Evolutionary conservation across 1,140 invertebrate species (phyloP), one percentile per base, ranked within the genome.

Genomic region (Nephila pilipes): DNA sequence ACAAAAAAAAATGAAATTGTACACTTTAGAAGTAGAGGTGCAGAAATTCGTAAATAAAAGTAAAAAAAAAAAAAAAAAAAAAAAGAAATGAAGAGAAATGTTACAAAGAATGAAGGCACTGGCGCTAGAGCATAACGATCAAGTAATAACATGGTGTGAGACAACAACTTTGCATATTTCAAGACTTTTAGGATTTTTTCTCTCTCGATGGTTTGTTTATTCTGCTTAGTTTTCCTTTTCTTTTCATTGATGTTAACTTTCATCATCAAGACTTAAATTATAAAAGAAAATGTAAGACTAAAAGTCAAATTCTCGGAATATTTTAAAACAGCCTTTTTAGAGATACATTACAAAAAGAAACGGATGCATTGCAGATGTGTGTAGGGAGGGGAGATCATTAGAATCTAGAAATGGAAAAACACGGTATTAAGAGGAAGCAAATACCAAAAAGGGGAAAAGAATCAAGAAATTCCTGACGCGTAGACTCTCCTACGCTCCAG

Each of bases 341-440:
- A 14, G 46, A 60, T 79, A 29, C 65, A 54, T 75, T 55, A 89
- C 29, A 12, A 12, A 46, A 32, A 29, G 5, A n/a, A 36, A 63
- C 8, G 29, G 29, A 25, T n/a, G 29, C 14, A 75, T 36, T 75
- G 32, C 65, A 75, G 4, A 32, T 75, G 65, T 29, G 32, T 32
- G 32, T n/a, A 29, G 32, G 65, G 14, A n/a, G 32, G 57, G 55
- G 85, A 54, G 10, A 85, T 92, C 90, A 92, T 92, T 92, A 92
- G 55, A 63, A 4, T 16, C 36, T 16, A 36, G 16, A 54, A 91
- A 83, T 81, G 6, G 46, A 92, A 92, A 92, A 92, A 65, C 60
- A 20, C 25, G 20, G 46, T 36, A 85, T 85, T 92, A 92, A 54
- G 16, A 75, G 16, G 29, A 75, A 75, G 65, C 65, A 75, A 75